phyloP scores from a whole-genome alignment of 2,888 invertebrate species.

The Drosophila borborema region DNA sequence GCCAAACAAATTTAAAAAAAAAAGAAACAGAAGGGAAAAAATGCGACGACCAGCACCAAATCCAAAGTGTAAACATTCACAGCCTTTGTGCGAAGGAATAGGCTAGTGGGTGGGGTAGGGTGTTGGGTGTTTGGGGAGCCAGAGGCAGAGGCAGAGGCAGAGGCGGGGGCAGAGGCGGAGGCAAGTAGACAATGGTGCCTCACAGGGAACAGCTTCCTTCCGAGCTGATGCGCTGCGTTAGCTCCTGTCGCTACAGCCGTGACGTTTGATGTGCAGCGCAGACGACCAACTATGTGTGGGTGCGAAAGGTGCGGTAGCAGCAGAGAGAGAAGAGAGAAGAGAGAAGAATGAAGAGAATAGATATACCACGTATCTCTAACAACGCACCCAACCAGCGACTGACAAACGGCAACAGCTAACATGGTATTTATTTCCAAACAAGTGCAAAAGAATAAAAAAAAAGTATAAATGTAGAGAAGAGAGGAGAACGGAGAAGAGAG shows the following conservation, averaged over 20 bases:
- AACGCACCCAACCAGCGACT: conserved; percentile 34
- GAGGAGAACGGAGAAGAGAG: conserved; percentile 5
- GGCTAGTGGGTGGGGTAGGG: conserved; percentile 7
- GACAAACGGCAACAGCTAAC: conserved; percentile 50
- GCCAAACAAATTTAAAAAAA: conserved; percentile 66
- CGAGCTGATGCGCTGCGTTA: conserved; percentile 66
- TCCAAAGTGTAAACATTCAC: conserved; percentile 82
- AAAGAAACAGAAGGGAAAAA: conserved; percentile 24
- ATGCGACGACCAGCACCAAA: conserved; percentile 70
- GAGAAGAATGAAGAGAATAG: neutral
- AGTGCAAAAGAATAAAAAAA: conserved; percentile 26
- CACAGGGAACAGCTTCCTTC: conserved; percentile 75
- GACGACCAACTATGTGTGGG: conserved; percentile 17
- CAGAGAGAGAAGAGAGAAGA: too few relatives aligned
- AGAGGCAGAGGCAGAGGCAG: too few relatives aligned
- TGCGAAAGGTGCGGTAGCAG: neutral
- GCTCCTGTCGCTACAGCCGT: conserved; percentile 20
- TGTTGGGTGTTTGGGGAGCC: neutral
- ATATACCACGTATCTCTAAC: conserved; percentile 32
- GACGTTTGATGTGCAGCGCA: conserved; percentile 61
- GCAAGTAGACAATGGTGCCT: conserved; percentile 49
- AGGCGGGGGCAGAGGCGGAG: too few relatives aligned
- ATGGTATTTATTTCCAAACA: conserved; percentile 77
- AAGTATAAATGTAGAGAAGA: neutral
- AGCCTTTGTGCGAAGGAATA: conserved; percentile 65